A percentile compares a stretch with the other conserved stretches of the same genome.
phyloP scores from a whole-genome alignment of 2,113 vertebrate genomes.

The Thunnus thynnus region DNA sequence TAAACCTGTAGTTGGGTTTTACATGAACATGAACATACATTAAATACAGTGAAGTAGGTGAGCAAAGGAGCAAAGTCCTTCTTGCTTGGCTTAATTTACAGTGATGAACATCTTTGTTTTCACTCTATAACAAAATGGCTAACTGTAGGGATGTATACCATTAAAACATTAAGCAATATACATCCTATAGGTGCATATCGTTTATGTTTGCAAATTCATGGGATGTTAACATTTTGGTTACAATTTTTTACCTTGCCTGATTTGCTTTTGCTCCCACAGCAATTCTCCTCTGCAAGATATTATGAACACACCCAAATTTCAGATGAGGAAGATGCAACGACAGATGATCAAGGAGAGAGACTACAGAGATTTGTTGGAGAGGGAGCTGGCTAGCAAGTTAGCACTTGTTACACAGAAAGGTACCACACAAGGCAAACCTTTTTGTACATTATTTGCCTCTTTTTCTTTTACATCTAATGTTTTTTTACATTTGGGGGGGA shows the following conservation, averaged over 20 bases:
- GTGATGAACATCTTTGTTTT: not conserved
- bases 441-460: not conserved
- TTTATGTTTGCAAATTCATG: not conserved
- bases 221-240: not conserved
- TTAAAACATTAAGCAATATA: not conserved
- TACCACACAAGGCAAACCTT: slow-evolving; percentile 45
- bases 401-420: slow-evolving; percentile 88
- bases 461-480: not conserved
- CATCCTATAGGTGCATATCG: not conserved
- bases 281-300: slow-evolving; percentile 90
- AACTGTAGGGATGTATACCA: not conserved
- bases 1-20: not conserved
- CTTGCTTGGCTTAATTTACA: too few species aligned
- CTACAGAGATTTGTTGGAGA: slow-evolving; percentile 88
- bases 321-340: slow-evolving; percentile 88
- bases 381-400: slow-evolving; percentile 84
- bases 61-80: too few species aligned
- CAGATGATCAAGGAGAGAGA: slow-evolving; percentile 87
- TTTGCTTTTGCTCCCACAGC: slow-evolving; percentile 60
- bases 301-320: slow-evolving; percentile 93
- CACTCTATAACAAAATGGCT: not conserved
- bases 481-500: not conserved
- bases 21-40: not conserved
- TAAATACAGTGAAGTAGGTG: not conserved
- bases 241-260: not conserved